Percentiles rank a stretch among this genome's conserved stretches.
phyloP scores from a whole-genome alignment of 2,797 vertebrate species.

The Philypnodon macrostomus region DNA sequence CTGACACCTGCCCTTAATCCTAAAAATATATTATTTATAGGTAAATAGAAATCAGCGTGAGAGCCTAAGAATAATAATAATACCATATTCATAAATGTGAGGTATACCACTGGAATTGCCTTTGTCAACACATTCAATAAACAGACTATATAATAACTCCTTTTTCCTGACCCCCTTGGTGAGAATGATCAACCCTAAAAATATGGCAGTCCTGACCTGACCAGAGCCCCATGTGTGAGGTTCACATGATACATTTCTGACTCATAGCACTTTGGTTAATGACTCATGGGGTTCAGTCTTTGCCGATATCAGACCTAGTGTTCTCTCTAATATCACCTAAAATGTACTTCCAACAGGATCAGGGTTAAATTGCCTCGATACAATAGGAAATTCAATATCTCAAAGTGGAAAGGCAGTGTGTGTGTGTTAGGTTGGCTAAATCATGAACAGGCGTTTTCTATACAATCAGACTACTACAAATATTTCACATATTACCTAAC shows the following conservation, averaged over 20 bases:
- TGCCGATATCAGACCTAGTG: conserved; percentile 11
- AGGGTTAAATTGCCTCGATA: conserved; percentile 15
- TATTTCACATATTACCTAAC: too few species aligned
- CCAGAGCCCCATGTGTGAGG: not conserved
- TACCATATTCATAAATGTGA: too few species aligned
- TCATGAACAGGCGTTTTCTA: conserved; percentile 15
- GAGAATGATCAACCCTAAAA: not conserved
- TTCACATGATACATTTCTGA: conserved; percentile 42
- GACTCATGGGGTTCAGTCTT: conserved; percentile 31
- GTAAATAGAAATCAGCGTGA: too few species aligned
- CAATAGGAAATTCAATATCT: conserved; percentile 22
- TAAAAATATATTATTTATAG: too few species aligned
- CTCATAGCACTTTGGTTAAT: conserved; percentile 45
- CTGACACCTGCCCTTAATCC: too few species aligned
- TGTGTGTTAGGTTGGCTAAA: conserved; percentile 1
- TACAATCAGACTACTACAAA: conserved; percentile 19
- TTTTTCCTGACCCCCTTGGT: not conserved
- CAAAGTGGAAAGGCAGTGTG: not conserved
- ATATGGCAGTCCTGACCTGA: not conserved
- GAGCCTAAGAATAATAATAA: too few species aligned
- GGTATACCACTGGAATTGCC: too few species aligned
- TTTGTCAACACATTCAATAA: too few species aligned
- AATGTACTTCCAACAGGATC: conserved; percentile 2
- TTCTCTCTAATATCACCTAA: conserved; percentile 4
- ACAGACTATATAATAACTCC: too few species aligned